These are phyloP conservation scores for Drosophila subpulchrella DNA, from an alignment of 1,140 invertebrate genomes.

Conservation along the genomic window DNA sequence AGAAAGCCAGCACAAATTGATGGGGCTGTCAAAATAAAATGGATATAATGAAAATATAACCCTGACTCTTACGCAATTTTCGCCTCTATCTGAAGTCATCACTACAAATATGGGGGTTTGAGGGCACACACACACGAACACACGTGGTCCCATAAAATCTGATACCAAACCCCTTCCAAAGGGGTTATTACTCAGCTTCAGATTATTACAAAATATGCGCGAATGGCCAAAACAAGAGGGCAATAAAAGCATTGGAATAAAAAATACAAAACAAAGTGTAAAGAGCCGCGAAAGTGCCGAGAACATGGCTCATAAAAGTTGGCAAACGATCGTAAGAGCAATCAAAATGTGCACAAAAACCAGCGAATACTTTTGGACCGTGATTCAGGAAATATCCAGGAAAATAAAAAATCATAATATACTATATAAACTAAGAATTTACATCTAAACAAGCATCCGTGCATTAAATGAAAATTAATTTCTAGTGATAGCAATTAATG, in stretches of 20 bases:
- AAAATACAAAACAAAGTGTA: constrained; percentile 16
- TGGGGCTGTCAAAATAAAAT: constrained; percentile 22
- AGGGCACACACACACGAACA: not conserved
- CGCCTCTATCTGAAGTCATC: constrained; percentile 48
- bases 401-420: not conserved
- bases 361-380: not conserved
- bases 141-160: constrained; percentile 36
- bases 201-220: constrained; percentile 60
- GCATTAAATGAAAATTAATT: not conserved
- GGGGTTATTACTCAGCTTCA: constrained; percentile 14
- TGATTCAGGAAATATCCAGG: not conserved
- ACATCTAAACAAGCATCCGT: too few relatives aligned
- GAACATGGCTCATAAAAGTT: constrained; percentile 48
- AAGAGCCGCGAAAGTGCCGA: not conserved
- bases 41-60: not conserved
- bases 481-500: constrained; percentile 4
- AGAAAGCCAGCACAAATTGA: constrained; percentile 8
- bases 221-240: constrained; percentile 15
- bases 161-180: constrained; percentile 43
- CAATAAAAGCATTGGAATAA: constrained; percentile 34
- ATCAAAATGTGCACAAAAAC: constrained; percentile 14
- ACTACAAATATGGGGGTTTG: constrained; percentile 56
- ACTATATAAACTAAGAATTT: not conserved
- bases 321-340: constrained; percentile 16
- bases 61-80: not conserved